Evolutionary conservation across 2,888 invertebrate genomes (phyloP).

Genomic region (Odontocolon sp.): DNA sequence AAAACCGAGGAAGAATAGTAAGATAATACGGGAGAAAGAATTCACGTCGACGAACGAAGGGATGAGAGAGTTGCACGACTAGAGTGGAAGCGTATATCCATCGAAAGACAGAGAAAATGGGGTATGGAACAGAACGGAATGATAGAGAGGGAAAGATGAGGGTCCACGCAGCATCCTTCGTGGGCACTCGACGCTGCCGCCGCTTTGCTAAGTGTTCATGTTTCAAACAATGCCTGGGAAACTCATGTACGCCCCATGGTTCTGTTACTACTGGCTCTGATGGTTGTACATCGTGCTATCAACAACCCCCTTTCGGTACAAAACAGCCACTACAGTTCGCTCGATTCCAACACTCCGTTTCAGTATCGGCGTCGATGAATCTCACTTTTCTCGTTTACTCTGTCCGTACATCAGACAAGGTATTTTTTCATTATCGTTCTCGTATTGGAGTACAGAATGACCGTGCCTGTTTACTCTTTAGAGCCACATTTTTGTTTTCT

Average conservation of each 20-base stretch:
- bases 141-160: too few relatives aligned
- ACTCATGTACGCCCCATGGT: slow-evolving; percentile 65
- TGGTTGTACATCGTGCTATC: slow-evolving; percentile 34
- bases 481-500: not conserved
- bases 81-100: too few relatives aligned
- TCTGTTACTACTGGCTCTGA: slow-evolving; percentile 2
- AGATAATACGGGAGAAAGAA: slow-evolving; percentile 27
- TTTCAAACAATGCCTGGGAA: slow-evolving; percentile 73
- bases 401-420: slow-evolving; percentile 20
- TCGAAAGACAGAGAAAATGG: too few relatives aligned
- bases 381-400: slow-evolving; percentile 7
- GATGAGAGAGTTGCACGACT: too few relatives aligned
- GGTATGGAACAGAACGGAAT: too few relatives aligned
- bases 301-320: slow-evolving; percentile 9
- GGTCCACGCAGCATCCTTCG: slow-evolving; percentile 43
- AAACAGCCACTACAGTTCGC: slow-evolving; percentile 7
- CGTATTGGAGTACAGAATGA: not conserved
- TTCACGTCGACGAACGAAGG: not conserved
- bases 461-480: not conserved
- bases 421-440: slow-evolving; percentile 68
- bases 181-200: slow-evolving; percentile 13
- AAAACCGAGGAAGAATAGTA: slow-evolving; percentile 3
- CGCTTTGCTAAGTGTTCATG: slow-evolving; percentile 73
- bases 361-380: slow-evolving; percentile 31
- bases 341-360: slow-evolving; percentile 29